Base-by-base conservation (phyloP, 2,888 invertebrate species). In the Eristalis arbustorum region DNA sequence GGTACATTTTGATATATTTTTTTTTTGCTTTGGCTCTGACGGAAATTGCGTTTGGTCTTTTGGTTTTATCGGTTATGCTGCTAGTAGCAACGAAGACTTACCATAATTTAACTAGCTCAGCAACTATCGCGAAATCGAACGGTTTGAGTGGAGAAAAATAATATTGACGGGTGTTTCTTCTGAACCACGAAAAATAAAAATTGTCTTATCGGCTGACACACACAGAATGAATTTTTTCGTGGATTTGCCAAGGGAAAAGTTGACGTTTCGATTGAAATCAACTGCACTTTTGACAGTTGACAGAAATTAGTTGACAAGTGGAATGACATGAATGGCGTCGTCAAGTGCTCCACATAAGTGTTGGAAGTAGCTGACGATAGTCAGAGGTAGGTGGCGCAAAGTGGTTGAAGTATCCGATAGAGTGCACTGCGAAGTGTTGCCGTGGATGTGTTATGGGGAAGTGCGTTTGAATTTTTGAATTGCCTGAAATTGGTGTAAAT, bases 1-100 rank as follows among this genome's bases (percentile, higher is more conserved):
- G 92, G 90, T 92, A 92, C 92, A 92, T 92, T 72, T n/a, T n/a
- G n/a, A n/a, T n/a, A n/a, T n/a, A n/a, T n/a, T n/a, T n/a, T n/a
- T n/a, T n/a, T n/a, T 69, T 76, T 80, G 68, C 66, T 76, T 68
- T 68, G n/a, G 68, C 34, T 59, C 31, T 22, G 66, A 61, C 40
- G 56, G 40, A 64, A 84, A 77, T 76, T 73, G 85, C 88, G 69
- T 75, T 75, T 64, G 57, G 72, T 71, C 25, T 75, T 78, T 68
- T 76, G 63, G 73, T 72, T 66, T 76, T 78, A 57, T 82, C 71
- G 72, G 68, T 56, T 49, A 63, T 37, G 85, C 81, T 74, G 77
- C 74, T 78, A 85, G 34, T 78, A 73, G 77, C 81, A 82, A 82
- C 77, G 72, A n/a, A 67, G 57, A 85, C 85, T 85, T 85, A 85